Conservation (phyloP, 2,888 invertebrate genomes). For the Schizaphis graminum region DNA sequence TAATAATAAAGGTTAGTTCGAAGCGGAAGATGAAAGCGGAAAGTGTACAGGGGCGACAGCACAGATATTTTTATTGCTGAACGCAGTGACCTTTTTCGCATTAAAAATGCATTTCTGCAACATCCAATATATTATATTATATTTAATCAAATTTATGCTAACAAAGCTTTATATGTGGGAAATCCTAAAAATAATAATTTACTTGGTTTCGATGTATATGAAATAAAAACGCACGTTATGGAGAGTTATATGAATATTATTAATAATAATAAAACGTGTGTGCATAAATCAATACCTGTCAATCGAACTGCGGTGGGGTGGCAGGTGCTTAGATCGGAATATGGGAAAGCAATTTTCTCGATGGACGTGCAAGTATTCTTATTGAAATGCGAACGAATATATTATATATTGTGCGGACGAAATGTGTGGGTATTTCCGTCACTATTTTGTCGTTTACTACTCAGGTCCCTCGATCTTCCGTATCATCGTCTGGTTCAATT, state of each 20-base stretch:
- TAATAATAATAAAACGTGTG: background rate
- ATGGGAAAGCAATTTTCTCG: background rate
- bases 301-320: background rate
- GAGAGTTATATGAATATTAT: background rate
- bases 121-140: conserved; percentile 33
- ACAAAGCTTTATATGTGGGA: background rate
- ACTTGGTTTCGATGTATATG: background rate
- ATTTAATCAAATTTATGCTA: conserved; percentile 17
- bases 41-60: background rate
- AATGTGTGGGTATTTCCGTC: background rate
- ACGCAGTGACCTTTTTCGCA: conserved; percentile 28
- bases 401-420: background rate
- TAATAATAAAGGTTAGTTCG: background rate
- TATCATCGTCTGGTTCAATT: background rate
- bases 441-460: background rate
- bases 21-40: background rate
- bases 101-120: conserved; percentile 40
- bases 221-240: background rate
- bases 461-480: background rate
- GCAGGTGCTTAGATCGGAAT: background rate
- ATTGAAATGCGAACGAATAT: background rate
- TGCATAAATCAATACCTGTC: background rate
- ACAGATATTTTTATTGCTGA: conserved; percentile 5
- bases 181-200: background rate
- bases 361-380: conserved; percentile 21